Percentiles rank a stretch among this genome's conserved stretches.
Conservation (phyloP, 2,797 vertebrate species). For the Dendrocincla fuliginosa region DNA sequence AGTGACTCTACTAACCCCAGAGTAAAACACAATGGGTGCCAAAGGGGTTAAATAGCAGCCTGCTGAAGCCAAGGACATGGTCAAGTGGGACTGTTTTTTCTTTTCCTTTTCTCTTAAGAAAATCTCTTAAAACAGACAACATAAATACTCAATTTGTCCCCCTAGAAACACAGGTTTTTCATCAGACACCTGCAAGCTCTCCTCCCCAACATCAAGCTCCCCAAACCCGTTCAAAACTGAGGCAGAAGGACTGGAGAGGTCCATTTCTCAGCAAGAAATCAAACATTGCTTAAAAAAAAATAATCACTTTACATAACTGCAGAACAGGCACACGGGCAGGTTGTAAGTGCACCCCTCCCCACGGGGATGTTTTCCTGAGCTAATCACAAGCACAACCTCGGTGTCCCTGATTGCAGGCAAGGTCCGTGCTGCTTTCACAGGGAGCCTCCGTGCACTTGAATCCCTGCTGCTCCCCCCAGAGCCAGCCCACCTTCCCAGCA, state of each 20-base stretch:
- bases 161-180: neutral
- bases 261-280: rapidly evolving
- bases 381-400: rapidly evolving
- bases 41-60: neutral
- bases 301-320: rapidly evolving
- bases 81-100: neutral
- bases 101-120: neutral
- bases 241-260: neutral
- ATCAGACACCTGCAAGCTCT: neutral
- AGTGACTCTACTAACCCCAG: neutral
- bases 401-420: neutral
- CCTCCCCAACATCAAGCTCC: rapidly evolving
- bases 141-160: neutral
- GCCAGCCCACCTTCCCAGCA: neutral
- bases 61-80: neutral
- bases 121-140: neutral
- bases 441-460: neutral
- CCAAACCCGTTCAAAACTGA: rapidly evolving
- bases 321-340: rapidly evolving
- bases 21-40: neutral
- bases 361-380: rapidly evolving
- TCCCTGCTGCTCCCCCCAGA: neutral
- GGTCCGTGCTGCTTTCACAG: rapidly evolving
- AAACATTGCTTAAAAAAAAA: neutral
- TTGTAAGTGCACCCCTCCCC: neutral